Evolutionary conservation across 1,140 invertebrate genomes (phyloP).

Genomic region (Eubasilissa regina): DNA sequence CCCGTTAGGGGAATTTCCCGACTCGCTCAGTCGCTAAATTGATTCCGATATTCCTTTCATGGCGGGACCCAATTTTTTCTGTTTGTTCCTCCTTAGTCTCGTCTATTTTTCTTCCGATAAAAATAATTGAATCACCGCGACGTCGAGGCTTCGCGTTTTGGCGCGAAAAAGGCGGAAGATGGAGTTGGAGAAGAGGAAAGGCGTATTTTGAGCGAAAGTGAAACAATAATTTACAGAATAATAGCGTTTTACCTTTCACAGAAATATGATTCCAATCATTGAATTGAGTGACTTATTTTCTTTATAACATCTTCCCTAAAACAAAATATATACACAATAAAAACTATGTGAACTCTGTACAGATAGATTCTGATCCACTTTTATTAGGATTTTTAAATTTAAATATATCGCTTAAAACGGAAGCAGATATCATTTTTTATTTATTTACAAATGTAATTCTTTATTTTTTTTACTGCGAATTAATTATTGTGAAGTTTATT

Average conservation of each 20-base stretch:
- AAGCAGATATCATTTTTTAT: no score
- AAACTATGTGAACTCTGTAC: no score
- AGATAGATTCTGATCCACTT: no score
- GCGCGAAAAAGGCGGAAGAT: constrained; percentile 5
- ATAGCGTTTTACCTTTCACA: neutral
- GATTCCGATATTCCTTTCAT: constrained; percentile 47
- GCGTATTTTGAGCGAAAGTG: neutral
- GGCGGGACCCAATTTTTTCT: constrained; percentile 17
- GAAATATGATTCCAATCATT: neutral
- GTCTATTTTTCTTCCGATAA: constrained; percentile 50
- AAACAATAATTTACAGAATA: constrained; percentile 23
- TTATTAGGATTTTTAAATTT: no score
- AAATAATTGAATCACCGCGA: constrained; percentile 52
- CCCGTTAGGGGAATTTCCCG: neutral
- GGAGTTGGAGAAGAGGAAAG: neutral
- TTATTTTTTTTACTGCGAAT: no score
- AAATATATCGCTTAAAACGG: no score
- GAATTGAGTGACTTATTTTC: neutral
- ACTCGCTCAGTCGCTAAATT: constrained; percentile 29
- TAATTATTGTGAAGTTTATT: no score
- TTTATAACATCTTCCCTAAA: no score
- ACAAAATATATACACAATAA: no score
- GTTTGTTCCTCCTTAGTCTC: constrained; percentile 43
- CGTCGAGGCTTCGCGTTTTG: neutral
- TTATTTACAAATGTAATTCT: no score